Evolutionary conservation across 2,888 invertebrate genomes (phyloP), one percentile per base, ranked within the genome.

Genomic region (Mimumesa dahlbomi): DNA sequence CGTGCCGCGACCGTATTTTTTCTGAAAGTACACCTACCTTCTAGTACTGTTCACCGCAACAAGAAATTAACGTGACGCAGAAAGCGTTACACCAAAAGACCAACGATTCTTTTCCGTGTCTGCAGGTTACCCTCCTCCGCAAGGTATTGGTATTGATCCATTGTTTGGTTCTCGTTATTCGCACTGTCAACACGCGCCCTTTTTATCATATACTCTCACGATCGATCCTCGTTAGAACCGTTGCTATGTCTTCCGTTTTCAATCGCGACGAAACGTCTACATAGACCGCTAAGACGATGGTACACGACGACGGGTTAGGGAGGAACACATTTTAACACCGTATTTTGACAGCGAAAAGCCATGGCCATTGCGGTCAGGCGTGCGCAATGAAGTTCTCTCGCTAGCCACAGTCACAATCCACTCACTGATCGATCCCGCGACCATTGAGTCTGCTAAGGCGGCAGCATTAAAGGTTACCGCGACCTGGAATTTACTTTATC

Each of bases 101-200:
- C 43, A 42, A 59, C 31, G 63, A 78, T 74, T 75, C 46, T 73
- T 70, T 58, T 66, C 49, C 70, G 73, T 82, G 75, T 75, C 57
- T 65, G 68, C 73, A 59, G 61, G 65, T 76, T 72, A 73, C 75
- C 81, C 82, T 81, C 58, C 74, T 74, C 73, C 58, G 69, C 61
- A 73, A 82, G 69, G 80, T 80, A 82, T 78, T 64, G 72, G 81
- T 85, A 85, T 87, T 87, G 87, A 87, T 87, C 87, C 86, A 86
- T 87, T 84, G 86, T 85, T 86, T 82, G 80, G 65, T 69, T 67
- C 66, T 52, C n/a, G 69, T 64, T 56, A 79, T 74, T 76, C 67
- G 29, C 73, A 69, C 73, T 78, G 71, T 73, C 70, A 74, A 77
- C 73, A 73, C 62, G 59, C 69, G 63, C 64, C 54, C 61, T 56